Base-by-base conservation (phyloP, 2,113 vertebrate genomes). In the Phylloscopus whistleri region DNA sequence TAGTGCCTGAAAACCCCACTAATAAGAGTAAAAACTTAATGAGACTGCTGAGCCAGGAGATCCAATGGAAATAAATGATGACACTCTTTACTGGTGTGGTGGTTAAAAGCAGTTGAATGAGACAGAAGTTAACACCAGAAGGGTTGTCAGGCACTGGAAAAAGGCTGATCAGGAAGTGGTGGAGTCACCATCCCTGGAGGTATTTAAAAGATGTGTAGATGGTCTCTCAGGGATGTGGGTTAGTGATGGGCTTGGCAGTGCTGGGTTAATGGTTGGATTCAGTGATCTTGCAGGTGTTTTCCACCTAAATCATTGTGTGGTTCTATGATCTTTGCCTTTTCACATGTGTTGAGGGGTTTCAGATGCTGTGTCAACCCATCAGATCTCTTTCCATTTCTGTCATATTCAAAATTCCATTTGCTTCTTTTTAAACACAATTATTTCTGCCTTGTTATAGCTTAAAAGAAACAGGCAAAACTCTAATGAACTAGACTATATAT, bases 391-490 rank as follows among this genome's bases (percentile, higher is more conserved):
- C 73, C 4, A 3, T 59, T 95, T 93, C 73, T 79, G 31, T 75
- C 7, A 1, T 81, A 56, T 72, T 93, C 85, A 31, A 44, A 87
- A 33, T 83, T 90, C 58, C 20, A 33, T 88, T 93, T 80, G 27
- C 37, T 89, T 87, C 41, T 70, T 74, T 77, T 93, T 68, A 15
- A 79, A 51, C 64, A 64, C 37, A 11, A 64, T 89, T 90, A 28
- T 92, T 93, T 92, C 31, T 84, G n/a, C 44, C n/a, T 72, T 84
- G 31, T 90, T 93, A 43, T 35, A 86, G 52, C 56, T 92, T 68
- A 90, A 87, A 64, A 72, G 52, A 81, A 88, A 33, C 20, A 81
- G 56, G 9, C 37, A 84, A 72, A 91, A 33, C 19, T 77, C 35
- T 68, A 84, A 88, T 93, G 73, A 95, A 55, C 41, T 46, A 79